Conservation (phyloP, 2,113 vertebrate species). For the Conger conger region DNA sequence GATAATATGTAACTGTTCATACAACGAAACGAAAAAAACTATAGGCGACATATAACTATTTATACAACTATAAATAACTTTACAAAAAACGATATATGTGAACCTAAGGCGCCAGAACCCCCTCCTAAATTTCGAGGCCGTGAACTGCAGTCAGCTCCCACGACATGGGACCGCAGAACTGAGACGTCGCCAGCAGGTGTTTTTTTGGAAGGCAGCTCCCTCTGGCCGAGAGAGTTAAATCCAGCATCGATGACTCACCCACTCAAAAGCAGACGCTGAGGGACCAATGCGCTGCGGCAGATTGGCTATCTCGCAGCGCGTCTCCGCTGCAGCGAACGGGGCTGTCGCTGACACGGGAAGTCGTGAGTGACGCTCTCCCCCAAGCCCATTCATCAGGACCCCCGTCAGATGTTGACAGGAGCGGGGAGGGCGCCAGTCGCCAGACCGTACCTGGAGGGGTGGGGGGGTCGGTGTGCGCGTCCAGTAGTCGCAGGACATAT, state of each 20-base stretch:
- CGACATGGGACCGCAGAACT: background rate
- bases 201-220: background rate
- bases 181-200: background rate
- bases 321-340: background rate
- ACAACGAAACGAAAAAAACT: no score
- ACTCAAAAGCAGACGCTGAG: conserved; percentile 49
- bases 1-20: background rate
- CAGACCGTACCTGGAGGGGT: background rate
- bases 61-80: no score
- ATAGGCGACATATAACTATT: background rate
- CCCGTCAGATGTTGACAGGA: background rate
- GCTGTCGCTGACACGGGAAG: background rate
- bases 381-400: background rate
- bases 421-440: background rate
- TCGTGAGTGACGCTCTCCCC: background rate
- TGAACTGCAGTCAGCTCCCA: background rate
- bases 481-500: background rate
- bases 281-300: conserved; percentile 46
- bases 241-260: conserved; percentile 71
- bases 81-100: no score
- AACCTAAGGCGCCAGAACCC: background rate
- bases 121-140: background rate
- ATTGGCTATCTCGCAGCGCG: background rate
- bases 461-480: no score
- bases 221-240: conserved; percentile 60